Evolutionary conservation across 1,140 invertebrate genomes (phyloP).

Genomic region (Acromyrmex heyeri): DNA sequence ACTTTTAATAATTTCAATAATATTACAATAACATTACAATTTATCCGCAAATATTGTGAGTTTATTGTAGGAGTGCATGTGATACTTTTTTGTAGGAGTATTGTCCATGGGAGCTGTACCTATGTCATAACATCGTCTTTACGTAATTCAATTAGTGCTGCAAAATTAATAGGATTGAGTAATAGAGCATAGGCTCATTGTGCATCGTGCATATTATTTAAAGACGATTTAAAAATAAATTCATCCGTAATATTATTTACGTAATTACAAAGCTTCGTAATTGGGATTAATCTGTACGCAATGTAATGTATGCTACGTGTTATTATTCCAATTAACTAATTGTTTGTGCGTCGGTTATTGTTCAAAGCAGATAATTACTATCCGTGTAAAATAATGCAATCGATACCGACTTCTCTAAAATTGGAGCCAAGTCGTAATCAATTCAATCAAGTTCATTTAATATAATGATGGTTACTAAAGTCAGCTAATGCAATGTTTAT

Average conservation of each 20-base stretch:
- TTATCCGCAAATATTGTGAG: no score
- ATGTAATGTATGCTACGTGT: slow-evolving; percentile 37
- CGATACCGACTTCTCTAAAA: not conserved
- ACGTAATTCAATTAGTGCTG: not conserved
- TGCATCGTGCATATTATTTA: not conserved
- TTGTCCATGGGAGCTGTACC: not conserved
- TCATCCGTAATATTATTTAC: slow-evolving; percentile 8
- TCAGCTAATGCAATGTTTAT: not conserved
- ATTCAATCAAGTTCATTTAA: slow-evolving; percentile 12
- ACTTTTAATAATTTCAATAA: no score
- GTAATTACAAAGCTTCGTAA: slow-evolving; percentile 30
- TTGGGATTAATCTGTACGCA: slow-evolving; percentile 33
- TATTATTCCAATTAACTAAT: slow-evolving; percentile 70
- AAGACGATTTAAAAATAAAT: not conserved
- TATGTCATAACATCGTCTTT: slow-evolving; percentile 12
- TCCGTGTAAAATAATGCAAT: slow-evolving; percentile 19
- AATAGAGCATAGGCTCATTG: not conserved
- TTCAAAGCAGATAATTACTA: slow-evolving; percentile 46
- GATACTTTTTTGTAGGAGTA: not conserved
- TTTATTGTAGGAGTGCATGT: no score
- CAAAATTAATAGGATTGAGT: slow-evolving; percentile 20
- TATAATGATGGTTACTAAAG: not conserved
- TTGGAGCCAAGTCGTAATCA: not conserved
- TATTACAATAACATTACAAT: no score
- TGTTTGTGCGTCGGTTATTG: slow-evolving; percentile 34